These are phyloP conservation scores for Austrofundulus limnaeus DNA, from an alignment of 2,113 vertebrate genomes.

Conservation along the genomic window DNA sequence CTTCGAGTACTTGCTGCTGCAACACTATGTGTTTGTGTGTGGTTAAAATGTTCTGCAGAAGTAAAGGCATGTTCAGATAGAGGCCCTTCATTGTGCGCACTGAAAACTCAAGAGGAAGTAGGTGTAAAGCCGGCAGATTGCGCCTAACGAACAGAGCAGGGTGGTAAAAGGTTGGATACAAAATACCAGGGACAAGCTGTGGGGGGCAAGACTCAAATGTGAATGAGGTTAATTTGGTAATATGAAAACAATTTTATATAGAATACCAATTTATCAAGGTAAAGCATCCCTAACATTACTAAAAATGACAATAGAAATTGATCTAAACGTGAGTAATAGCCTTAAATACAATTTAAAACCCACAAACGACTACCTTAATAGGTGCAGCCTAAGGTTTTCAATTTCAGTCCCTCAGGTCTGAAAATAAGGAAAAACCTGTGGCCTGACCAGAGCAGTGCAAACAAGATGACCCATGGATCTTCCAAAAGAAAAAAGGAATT, in stretches of 20 bases:
- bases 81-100: slow-evolving; percentile 12
- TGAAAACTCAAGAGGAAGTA: slow-evolving; percentile 28
- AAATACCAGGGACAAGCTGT: no score
- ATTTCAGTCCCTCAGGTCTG: neutral
- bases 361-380: neutral
- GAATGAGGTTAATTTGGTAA: no score
- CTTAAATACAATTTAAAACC: no score
- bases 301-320: no score
- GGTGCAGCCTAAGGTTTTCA: neutral
- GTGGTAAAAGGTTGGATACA: slow-evolving; percentile 37
- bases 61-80: slow-evolving; percentile 7
- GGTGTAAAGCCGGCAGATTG: slow-evolving; percentile 42
- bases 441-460: neutral
- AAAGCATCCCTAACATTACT: no score
- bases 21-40: neutral
- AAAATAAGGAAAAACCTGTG: neutral
- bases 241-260: no score
- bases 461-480: no score
- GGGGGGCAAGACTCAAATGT: no score
- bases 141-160: slow-evolving; percentile 26
- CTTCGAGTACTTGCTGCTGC: slow-evolving; percentile 6
- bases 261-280: no score
- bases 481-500: slow-evolving; percentile 4
- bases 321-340: no score
- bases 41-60: slow-evolving; percentile 5